These are phyloP conservation scores for Hystrix cristata DNA, from an alignment of 2,113 vertebrate genomes.

Conservation along the genomic window DNA sequence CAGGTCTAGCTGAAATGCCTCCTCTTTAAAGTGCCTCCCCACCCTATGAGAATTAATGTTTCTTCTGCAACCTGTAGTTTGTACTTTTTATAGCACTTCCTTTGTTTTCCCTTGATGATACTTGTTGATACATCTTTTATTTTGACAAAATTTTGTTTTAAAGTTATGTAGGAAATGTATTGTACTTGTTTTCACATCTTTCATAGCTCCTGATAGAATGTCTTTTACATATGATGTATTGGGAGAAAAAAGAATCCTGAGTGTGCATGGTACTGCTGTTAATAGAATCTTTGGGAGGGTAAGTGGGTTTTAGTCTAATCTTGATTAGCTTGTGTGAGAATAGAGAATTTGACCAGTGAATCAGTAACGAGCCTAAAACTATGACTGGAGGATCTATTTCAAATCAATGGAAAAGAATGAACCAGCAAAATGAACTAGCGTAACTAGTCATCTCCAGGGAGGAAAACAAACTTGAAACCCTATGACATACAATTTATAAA, in stretches of 20 bases:
- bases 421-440: not conserved
- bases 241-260: not conserved
- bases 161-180: not conserved
- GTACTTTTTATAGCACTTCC: not conserved
- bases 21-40: not conserved
- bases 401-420: not conserved
- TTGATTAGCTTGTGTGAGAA: not conserved
- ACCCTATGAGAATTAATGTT: not conserved
- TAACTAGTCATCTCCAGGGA: not conserved
- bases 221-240: not conserved
- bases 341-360: not conserved
- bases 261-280: not conserved
- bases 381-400: not conserved
- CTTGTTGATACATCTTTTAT: not conserved
- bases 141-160: conserved; percentile 9
- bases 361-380: not conserved
- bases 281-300: not conserved
- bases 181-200: not conserved
- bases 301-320: not conserved
- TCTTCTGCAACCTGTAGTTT: not conserved
- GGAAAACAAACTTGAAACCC: not conserved
- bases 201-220: not conserved
- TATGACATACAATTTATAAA: not conserved
- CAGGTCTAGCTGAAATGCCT: not conserved
- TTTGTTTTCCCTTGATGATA: not conserved